Evolutionary conservation across 2,113 vertebrate genomes (phyloP), one percentile per base, ranked within the genome.

Genomic region (Calyptomena viridis): DNA sequence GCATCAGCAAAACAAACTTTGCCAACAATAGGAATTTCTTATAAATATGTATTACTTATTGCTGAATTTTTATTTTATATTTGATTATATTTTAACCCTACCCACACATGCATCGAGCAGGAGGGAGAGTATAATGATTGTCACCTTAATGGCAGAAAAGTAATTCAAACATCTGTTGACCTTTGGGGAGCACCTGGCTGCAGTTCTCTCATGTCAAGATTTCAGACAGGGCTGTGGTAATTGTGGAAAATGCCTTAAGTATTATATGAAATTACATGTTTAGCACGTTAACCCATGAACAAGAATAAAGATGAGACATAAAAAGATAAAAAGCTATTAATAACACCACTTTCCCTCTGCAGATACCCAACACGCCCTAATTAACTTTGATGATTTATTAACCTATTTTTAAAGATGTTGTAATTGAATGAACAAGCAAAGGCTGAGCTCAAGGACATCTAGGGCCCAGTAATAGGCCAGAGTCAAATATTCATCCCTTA

Each of bases 321-420:
- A 91, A 94, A 74, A 80, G 40, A 58, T 11, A 55, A 20, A 22
- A 21, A 22, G 22, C 37, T 88, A 93, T 86, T 94, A 91, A 88
- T 77, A 91, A 62, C 31, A 88, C 15, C 18, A 14, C 8, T 13
- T 35, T 81, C 35, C 66, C 78, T 94, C 71, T 69, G 55, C 83
- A 85, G 46, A 53, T 55, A 83, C 33, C 21, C 50, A 83, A 62
- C 75, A 47, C 55, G 58, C 63, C n/a, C 78, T 87, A 94, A 94
- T 89, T 95, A 95, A 93, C 74, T 95, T 67, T 67, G 68, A 67
- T 55, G 55, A 91, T 93, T 80, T 95, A 85, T 63, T 85, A 20
- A 67, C 59, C 68, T 88, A 80, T 90, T 94, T 93, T 95, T 86
- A 71, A 39, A 88, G 24, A 44, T 56, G 21, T 35, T n/a, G 53